Conservation (phyloP, 2,113 vertebrate species). For the Solenodon paradoxus region DNA sequence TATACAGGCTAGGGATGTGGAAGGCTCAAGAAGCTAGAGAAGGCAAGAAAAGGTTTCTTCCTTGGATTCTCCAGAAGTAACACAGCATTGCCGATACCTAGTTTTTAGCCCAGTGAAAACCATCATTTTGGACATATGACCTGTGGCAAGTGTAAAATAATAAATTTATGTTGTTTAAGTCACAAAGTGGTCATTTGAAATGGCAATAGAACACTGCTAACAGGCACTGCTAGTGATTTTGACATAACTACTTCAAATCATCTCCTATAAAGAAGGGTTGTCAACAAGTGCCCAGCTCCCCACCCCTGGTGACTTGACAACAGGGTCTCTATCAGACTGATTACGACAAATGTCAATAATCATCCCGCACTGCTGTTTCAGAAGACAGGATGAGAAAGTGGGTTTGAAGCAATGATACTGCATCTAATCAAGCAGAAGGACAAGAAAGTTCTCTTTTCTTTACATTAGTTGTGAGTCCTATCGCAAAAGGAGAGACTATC, state of each 20-base stretch:
- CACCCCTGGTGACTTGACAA: not conserved
- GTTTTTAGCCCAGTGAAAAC: not conserved
- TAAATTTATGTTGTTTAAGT: too few species aligned
- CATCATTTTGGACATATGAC: not conserved
- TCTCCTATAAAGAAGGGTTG: not conserved
- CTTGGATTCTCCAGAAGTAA: not conserved
- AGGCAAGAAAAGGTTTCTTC: not conserved
- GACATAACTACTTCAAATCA: not conserved
- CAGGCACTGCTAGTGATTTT: not conserved
- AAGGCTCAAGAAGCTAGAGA: not conserved
- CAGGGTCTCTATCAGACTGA: not conserved
- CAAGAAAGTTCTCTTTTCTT: not conserved
- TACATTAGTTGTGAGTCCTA: not conserved
- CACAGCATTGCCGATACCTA: not conserved
- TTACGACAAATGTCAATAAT: not conserved
- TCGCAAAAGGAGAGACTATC: not conserved
- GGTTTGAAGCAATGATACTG: not conserved
- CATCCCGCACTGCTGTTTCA: too few species aligned
- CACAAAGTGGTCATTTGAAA: too few species aligned
- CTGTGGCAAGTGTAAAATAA: too few species aligned
- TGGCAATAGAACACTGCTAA: too few species aligned
- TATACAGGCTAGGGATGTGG: not conserved
- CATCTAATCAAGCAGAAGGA: not conserved
- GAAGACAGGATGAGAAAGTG: not conserved
- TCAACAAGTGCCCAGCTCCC: rapidly evolving